Evolutionary conservation across 2,888 invertebrate species (phyloP).

Genomic region (Sipunculus nudus): DNA sequence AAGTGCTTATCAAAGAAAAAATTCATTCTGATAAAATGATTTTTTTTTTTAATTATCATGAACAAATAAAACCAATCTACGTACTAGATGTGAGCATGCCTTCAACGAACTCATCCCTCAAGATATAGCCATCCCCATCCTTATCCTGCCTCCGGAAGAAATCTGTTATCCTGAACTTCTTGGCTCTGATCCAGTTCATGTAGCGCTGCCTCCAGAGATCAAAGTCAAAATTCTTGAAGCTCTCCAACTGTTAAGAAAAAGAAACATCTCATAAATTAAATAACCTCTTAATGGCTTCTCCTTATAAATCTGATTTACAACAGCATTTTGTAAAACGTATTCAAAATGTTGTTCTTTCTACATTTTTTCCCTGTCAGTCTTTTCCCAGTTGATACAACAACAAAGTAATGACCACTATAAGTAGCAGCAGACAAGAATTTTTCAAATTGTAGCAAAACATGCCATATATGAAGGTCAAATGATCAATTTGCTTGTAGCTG

Average conservation of each 20-base stretch:
- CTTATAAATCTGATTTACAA: not conserved
- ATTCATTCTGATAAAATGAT: too few species aligned
- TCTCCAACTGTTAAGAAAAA: slow-evolving; percentile 57
- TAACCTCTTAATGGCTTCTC: not conserved
- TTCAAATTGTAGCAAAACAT: too few species aligned
- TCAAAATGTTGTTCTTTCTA: not conserved
- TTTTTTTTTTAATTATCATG: too few species aligned
- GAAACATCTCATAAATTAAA: not conserved
- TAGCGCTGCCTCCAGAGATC: slow-evolving; percentile 64
- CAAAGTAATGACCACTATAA: too few species aligned
- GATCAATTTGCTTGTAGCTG: too few species aligned
- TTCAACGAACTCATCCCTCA: slow-evolving; percentile 63
- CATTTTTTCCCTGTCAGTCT: too few species aligned
- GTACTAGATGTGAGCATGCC: slow-evolving; percentile 64
- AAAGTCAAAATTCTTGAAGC: slow-evolving; percentile 66
- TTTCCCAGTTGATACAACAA: too few species aligned
- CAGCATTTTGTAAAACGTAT: too few species aligned
- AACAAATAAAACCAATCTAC: slow-evolving; percentile 30
- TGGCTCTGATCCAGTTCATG: slow-evolving; percentile 63
- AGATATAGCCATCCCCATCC: slow-evolving; percentile 60
- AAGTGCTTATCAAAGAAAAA: too few species aligned
- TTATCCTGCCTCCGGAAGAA: slow-evolving; percentile 65
- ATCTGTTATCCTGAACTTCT: slow-evolving; percentile 65
- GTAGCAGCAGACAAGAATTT: too few species aligned
- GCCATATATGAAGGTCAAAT: too few species aligned